Conservation (phyloP, 2,888 invertebrate species). For the Teleiodes luculella region DNA sequence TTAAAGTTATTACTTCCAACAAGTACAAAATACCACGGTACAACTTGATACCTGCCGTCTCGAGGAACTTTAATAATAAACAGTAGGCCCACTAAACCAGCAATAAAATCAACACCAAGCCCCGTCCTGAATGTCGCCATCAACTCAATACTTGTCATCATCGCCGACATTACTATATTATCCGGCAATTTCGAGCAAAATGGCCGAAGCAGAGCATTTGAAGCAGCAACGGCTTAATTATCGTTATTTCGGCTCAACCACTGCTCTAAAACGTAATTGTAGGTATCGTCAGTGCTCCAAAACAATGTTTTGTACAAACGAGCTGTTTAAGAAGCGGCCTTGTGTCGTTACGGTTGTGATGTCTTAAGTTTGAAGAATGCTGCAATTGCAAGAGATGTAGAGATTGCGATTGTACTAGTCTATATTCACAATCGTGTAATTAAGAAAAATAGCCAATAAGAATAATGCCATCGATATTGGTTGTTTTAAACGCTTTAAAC, state of each 20-base stretch:
- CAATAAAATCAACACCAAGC: too few species aligned
- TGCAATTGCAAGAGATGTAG: background rate
- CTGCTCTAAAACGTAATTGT: slow-evolving; percentile 51
- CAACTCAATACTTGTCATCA: slow-evolving; percentile 3
- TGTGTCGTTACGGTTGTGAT: slow-evolving; percentile 37
- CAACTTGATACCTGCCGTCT: too few species aligned
- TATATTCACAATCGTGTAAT: background rate
- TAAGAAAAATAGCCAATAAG: background rate
- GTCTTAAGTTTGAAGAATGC: slow-evolving; percentile 21
- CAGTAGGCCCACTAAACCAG: too few species aligned
- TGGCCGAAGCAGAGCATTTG: slow-evolving; percentile 35
- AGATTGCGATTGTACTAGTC: background rate
- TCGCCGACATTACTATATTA: slow-evolving; percentile 5
- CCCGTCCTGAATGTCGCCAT: background rate
- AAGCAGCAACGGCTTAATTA: slow-evolving; percentile 19
- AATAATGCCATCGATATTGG: too few species aligned
- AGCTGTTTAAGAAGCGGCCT: slow-evolving; percentile 21
- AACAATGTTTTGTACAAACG: slow-evolving; percentile 58
- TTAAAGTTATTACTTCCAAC: too few species aligned
- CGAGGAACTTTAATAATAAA: too few species aligned
- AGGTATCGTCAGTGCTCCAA: slow-evolving; percentile 52
- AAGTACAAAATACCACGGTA: too few species aligned
- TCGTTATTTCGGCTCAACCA: slow-evolving; percentile 22
- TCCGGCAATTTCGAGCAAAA: slow-evolving; percentile 33
- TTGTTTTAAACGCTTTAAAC: too few species aligned